Evolutionary conservation across 30 jellyfish, hydroid and myxozoan species (phyloP).

Genomic region (Pelagia noctiluca): DNA sequence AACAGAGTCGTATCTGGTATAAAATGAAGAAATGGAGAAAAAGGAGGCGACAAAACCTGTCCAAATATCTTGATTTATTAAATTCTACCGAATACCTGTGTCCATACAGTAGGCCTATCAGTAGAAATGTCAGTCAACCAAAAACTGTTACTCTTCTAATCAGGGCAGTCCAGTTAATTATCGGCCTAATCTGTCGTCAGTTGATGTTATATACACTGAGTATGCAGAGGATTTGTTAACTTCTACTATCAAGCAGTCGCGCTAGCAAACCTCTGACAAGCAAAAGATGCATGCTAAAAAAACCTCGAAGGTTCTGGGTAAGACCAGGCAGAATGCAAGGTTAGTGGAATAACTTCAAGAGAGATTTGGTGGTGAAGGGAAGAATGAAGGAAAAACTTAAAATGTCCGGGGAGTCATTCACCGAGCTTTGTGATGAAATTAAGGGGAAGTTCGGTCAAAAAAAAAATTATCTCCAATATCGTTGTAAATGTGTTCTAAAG

Average conservation of each 20-base stretch:
- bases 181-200: constrained; percentile 27
- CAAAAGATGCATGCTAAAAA: constrained; percentile 20
- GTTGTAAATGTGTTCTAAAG: too few relatives aligned
- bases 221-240: constrained; percentile 25
- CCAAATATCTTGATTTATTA: too few relatives aligned
- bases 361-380: too few relatives aligned
- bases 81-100: background rate
- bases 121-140: constrained; percentile 22
- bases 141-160: constrained; percentile 3
- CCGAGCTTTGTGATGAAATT: too few relatives aligned
- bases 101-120: background rate
- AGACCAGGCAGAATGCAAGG: too few relatives aligned
- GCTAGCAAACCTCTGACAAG: constrained; percentile 13
- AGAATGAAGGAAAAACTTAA: too few relatives aligned
- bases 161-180: constrained; percentile 28
- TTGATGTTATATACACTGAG: constrained; percentile 5
- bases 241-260: constrained; percentile 32
- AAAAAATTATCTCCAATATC: too few relatives aligned
- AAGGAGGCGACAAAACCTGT: constrained; percentile 15
- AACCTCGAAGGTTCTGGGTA: constrained; percentile 40
- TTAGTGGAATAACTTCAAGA: too few relatives aligned
- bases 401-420: too few relatives aligned
- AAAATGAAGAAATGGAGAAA: too few relatives aligned
- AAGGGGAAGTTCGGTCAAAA: too few relatives aligned
- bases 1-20: too few relatives aligned